A percentile compares a stretch with the other conserved stretches of the same genome.
These are phyloP conservation scores for Luscinia luscinia DNA, from an alignment of 2,797 vertebrate species.

Conservation along the genomic window DNA sequence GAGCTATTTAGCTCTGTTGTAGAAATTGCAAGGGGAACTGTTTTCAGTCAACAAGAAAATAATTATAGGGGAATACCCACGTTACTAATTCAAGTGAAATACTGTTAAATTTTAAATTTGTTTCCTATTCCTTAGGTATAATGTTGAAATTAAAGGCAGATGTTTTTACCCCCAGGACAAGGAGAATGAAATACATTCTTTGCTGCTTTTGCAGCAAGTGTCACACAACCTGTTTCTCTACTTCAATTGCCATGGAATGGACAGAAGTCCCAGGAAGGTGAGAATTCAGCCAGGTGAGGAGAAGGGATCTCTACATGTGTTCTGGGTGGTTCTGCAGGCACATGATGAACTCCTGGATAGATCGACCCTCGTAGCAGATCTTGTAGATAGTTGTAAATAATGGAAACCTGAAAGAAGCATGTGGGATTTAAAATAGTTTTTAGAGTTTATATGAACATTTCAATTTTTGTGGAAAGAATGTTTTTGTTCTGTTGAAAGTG, in stretches of 20 bases:
- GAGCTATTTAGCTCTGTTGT: neutral
- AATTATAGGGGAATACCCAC: neutral
- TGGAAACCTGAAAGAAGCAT: constrained; percentile 80
- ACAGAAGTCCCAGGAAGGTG: neutral
- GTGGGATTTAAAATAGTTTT: neutral
- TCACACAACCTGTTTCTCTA: neutral
- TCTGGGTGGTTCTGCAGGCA: constrained; percentile 89
- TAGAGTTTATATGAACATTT: neutral
- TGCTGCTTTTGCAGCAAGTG: neutral
- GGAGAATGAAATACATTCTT: constrained; percentile 10
- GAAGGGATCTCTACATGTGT: constrained; percentile 71
- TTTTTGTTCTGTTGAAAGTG: neutral
- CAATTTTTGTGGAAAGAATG: neutral
- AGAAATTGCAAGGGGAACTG: neutral
- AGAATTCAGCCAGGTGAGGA: neutral
- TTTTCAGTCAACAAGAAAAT: neutral
- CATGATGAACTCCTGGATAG: constrained; percentile 82
- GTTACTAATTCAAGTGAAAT: neutral
- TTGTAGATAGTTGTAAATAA: constrained; percentile 84
- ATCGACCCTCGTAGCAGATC: constrained; percentile 86
- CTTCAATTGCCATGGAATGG: neutral
- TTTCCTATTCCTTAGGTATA: neutral
- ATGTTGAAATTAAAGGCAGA: neutral
- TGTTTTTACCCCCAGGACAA: neutral
- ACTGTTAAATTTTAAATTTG: neutral